Conservation (phyloP, 2,888 invertebrate genomes). For the Punctoribates punctum region DNA sequence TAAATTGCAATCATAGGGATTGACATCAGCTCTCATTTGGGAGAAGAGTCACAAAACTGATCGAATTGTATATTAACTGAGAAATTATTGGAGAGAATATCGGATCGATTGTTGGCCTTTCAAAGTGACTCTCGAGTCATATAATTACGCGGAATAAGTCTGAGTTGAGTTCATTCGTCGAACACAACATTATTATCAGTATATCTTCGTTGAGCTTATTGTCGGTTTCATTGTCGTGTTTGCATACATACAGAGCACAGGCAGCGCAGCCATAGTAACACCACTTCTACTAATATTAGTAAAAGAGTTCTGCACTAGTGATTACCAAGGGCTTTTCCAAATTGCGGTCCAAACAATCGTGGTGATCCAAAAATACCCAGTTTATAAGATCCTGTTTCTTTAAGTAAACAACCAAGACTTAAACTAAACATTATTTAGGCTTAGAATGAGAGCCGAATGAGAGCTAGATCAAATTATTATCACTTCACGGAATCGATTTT, state of each 20-base stretch:
- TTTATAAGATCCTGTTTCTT: too few species aligned
- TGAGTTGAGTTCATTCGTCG: neutral
- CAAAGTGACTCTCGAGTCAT: neutral
- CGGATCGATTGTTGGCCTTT: slow-evolving; percentile 10
- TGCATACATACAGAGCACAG: slow-evolving; percentile 12
- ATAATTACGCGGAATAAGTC: slow-evolving; percentile 7
- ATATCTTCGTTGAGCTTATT: slow-evolving; percentile 3
- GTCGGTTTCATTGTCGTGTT: slow-evolving; percentile 26
- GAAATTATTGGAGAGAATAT: neutral
- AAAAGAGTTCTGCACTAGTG: neutral
- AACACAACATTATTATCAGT: slow-evolving; percentile 23
- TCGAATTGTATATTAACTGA: neutral
- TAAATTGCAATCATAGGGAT: too few species aligned
- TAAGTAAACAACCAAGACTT: too few species aligned
- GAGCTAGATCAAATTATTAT: too few species aligned
- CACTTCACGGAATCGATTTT: too few species aligned
- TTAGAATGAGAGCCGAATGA: too few species aligned
- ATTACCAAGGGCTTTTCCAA: too few species aligned
- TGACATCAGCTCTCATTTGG: too few species aligned
- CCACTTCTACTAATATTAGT: neutral
- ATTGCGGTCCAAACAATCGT: too few species aligned
- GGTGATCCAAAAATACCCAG: too few species aligned
- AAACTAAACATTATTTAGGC: too few species aligned
- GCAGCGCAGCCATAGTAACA: slow-evolving; percentile 29
- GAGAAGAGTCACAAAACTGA: neutral